Conservation (phyloP, 2,113 vertebrate genomes). For the Alosa alosa region DNA sequence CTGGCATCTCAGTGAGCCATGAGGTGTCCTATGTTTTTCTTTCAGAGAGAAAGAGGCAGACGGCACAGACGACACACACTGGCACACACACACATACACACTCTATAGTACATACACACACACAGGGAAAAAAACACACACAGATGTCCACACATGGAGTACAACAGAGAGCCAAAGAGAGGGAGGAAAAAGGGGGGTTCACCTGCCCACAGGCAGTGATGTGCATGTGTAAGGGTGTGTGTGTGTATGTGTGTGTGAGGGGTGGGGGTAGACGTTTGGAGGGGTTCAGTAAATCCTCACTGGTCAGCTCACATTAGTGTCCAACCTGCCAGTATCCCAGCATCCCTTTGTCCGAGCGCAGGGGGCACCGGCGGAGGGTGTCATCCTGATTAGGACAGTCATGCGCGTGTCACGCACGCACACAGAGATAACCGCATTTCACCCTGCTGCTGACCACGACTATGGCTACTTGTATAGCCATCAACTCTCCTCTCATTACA, state of each 20-base stretch:
- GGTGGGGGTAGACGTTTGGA: background rate
- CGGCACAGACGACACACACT: background rate
- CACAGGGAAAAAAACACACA: background rate
- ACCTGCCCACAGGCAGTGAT: slow-evolving; percentile 22
- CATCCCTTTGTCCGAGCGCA: slow-evolving; percentile 29
- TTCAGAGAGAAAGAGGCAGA: background rate
- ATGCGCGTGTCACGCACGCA: slow-evolving; percentile 18
- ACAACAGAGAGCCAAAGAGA: background rate
- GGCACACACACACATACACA: background rate
- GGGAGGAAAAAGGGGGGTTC: background rate
- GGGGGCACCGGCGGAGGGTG: slow-evolving; percentile 21
- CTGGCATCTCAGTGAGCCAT: background rate
- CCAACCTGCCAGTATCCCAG: background rate
- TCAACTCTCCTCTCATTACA: background rate
- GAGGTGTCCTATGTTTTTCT: background rate
- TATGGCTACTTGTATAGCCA: background rate
- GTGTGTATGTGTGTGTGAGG: background rate
- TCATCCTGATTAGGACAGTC: slow-evolving; percentile 37
- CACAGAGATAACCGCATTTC: slow-evolving; percentile 29
- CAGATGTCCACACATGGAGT: background rate
- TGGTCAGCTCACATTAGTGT: slow-evolving; percentile 38
- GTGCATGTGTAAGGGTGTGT: background rate
- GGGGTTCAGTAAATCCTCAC: slow-evolving; percentile 18
- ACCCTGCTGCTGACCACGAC: slow-evolving; percentile 1
- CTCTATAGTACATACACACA: background rate